Conservation (phyloP, 2,888 invertebrate genomes). For the Copidosoma aretas region DNA sequence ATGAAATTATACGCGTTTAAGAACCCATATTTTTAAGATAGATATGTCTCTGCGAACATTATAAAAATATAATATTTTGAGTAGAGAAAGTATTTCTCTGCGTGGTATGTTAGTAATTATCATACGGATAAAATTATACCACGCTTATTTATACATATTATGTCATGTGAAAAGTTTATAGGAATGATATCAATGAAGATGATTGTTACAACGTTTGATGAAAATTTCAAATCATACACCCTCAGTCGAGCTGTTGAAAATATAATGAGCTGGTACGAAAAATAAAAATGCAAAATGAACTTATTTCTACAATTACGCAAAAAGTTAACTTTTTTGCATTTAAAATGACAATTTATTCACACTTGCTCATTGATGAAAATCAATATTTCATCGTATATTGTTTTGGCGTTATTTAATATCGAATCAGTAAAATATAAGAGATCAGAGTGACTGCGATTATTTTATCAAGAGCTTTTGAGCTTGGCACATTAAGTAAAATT, state of each 20-base stretch:
- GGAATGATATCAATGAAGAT: constrained; percentile 20
- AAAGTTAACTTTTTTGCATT: too few species aligned
- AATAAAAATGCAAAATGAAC: neutral
- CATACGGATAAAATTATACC: constrained; percentile 7
- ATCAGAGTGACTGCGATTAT: neutral
- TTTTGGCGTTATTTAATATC: too few species aligned
- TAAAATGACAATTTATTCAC: too few species aligned
- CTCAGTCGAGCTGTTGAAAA: neutral
- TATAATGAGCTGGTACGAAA: neutral
- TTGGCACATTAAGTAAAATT: neutral
- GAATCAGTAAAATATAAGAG: too few species aligned
- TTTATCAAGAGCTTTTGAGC: constrained; percentile 9
- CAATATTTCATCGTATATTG: too few species aligned
- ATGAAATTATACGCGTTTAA: too few species aligned
- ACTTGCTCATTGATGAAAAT: too few species aligned
- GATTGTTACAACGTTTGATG: constrained; percentile 16
- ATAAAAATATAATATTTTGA: constrained; percentile 2
- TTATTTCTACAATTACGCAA: neutral
- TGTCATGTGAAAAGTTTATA: constrained; percentile 19
- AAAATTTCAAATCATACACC: neutral
- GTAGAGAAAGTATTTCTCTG: neutral
- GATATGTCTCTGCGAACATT: constrained; percentile 10
- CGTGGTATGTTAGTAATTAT: constrained; percentile 12
- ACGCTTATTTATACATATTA: constrained; percentile 16
- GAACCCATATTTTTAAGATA: constrained; percentile 5